Evolutionary conservation across 1,140 invertebrate species (phyloP).

Genomic region (Octopus sinensis): DNA sequence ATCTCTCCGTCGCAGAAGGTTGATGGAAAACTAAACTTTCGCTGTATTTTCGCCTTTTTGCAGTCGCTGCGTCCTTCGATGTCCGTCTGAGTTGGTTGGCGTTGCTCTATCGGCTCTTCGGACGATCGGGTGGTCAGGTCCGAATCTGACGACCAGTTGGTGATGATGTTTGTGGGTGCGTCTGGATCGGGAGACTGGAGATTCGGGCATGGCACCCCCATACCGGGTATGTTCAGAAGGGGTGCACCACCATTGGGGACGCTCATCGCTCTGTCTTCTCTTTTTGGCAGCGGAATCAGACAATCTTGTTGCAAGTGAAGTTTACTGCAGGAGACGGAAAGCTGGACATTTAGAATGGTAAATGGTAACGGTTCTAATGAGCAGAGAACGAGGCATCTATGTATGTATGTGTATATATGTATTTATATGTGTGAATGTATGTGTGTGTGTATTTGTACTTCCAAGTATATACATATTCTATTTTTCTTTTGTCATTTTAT

Average conservation of each 20-base stretch:
- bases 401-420: neutral
- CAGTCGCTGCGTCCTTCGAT: slow-evolving; percentile 12
- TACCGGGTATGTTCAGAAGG: neutral
- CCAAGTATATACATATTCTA: too few relatives aligned
- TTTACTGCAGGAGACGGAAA: neutral
- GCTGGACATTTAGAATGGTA: neutral
- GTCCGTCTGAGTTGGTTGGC: slow-evolving; percentile 27
- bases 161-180: neutral
- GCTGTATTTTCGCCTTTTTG: slow-evolving; percentile 16
- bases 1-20: slow-evolving; percentile 18
- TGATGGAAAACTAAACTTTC: slow-evolving; percentile 37
- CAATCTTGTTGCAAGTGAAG: slow-evolving; percentile 1
- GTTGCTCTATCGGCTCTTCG: neutral
- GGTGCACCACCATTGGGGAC: neutral
- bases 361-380: too few relatives aligned
- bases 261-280: slow-evolving; percentile 11
- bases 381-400: neutral
- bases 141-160: slow-evolving; percentile 8
- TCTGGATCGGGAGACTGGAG: neutral
- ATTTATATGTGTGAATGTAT: neutral
- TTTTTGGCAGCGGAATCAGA: neutral
- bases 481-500: too few relatives aligned
- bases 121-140: neutral
- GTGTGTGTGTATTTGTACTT: neutral
- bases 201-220: neutral